Evolutionary conservation across 2,888 invertebrate species (phyloP), one percentile per base, ranked within the genome.

Genomic region (Agriopis aurantiaria): DNA sequence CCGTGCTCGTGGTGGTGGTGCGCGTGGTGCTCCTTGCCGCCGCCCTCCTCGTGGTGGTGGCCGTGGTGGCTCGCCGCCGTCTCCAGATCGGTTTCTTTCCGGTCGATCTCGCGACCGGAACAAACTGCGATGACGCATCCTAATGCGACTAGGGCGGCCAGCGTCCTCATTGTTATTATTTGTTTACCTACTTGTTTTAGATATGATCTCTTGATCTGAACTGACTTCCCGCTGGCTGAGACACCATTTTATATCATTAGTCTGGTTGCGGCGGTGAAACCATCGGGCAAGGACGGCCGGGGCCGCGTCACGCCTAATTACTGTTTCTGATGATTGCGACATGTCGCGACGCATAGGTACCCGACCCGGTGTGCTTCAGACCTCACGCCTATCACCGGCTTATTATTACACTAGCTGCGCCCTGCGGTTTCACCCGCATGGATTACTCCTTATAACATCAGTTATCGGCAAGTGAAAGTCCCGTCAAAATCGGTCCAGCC

Each of bases 1-100:
- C 97, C 97, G 84, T 97, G 96, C 68, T 96, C 95, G 77, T 96
- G 95, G 82, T 96, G 96, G 80, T 97, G 96, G 75, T 96, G 95
- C 3, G 91, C 94, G 79, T 96, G 96, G 78, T 96, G 96, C 74
- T 96, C 95, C 75, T 96, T 95, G 65, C 97, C 97, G 12, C 96
- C 96, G 41, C 96, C 96, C 71, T 95, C 95, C 83, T 96, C 96
- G 85, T 96, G 95, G 80, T 95, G 95, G 73, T 94, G 94, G 9
- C 88, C 93, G 75, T 88, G 89, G 72, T 92, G 90, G 72, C 91
- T 91, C 8, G 95, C 95, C 6, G 95, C 95, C 5, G 93, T 91
- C 64, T 91, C 95, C 62, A 95, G 84, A 79, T 95, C 95, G 43
- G 82, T 82, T 69, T 85, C 88, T 75, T 83, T 80, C 75, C 85